Base-by-base conservation (phyloP, 2,888 invertebrate genomes). In the Tolmerus cingulatus region DNA sequence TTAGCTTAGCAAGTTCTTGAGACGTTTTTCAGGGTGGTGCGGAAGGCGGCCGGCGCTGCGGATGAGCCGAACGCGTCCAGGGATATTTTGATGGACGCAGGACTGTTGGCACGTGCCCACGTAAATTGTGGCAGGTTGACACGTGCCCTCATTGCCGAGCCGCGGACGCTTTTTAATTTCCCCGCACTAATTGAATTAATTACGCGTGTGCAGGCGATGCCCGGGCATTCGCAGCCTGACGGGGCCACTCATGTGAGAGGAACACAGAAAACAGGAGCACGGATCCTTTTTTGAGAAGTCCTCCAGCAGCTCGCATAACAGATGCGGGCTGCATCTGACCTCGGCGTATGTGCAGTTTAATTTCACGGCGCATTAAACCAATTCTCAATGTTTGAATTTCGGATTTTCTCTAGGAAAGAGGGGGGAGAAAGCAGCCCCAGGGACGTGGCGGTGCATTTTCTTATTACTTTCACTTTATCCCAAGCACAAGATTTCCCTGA, bases 101-200 rank as follows among this genome's bases (percentile, higher is more conserved):
- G 23, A 66, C 66, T 66, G 27, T 5, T 12, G 66, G 12, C 66
- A 66, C 66, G 66, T 66, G 66, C 66, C 23, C 27, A 66, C 19
- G 74, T 23, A 37, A 40, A 30, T 37, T 76, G 34, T 27, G 76
- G 40, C 76, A 76, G 30, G 37, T 84, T 8, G 84, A 84, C 84
- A 84, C 84, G 84, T 84, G 84, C 9, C 30, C 57, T 34, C n/a
- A 82, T 51, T 57, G 34, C 16, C 12, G 66, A 1, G n/a, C 23
- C 30, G 19, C 66, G 57, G 57, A 57, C 66, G 74, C 14, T 66
- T 40, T 66, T 40, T 74, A 66, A 34, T 84, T 84, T 66, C 43
- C n/a, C 12, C n/a, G 40, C 7, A 30, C 30, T 81, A 84, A 84
- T 84, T 84, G 34, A 84, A 84, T 84, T 84, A 84, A 84, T 84